Conservation (phyloP, 53 echinoderm and acorn worm genomes). For the Echinometra lucunter region DNA sequence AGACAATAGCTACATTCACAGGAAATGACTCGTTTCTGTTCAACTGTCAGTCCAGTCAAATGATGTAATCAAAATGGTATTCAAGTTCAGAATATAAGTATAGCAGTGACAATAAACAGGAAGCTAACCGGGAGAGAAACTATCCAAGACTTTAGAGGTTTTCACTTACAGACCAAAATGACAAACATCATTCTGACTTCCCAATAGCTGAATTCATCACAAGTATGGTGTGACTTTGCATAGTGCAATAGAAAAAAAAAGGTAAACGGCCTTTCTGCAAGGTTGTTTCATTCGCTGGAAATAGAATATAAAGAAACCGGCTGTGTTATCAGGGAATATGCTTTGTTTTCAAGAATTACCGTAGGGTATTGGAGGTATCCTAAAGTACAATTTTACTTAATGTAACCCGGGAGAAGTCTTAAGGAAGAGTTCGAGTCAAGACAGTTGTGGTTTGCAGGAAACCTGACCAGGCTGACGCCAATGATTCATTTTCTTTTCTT, state of each 20-base stretch:
- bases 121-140: not conserved
- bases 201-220: not conserved
- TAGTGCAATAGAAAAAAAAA: not conserved
- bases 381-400: not conserved
- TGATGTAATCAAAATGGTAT: slow-evolving; percentile 27
- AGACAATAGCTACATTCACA: no score
- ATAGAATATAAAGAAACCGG: no score
- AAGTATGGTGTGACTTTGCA: not conserved
- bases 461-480: slow-evolving; percentile 55
- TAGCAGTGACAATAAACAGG: not conserved
- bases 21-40: no score
- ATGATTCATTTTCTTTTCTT: slow-evolving; percentile 2
- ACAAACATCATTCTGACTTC: not conserved
- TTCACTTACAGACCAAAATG: not conserved
- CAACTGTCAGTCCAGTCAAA: no score
- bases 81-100: not conserved
- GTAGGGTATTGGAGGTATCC: not conserved
- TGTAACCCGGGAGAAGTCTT: not conserved
- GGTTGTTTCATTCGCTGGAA: not conserved
- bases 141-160: not conserved
- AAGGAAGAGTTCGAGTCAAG: not conserved
- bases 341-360: not conserved
- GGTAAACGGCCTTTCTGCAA: not conserved
- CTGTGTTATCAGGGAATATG: no score
- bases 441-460: slow-evolving; percentile 5